Evolutionary conservation across 1,140 invertebrate genomes (phyloP).

Genomic region (Ostrea denselamellosa): DNA sequence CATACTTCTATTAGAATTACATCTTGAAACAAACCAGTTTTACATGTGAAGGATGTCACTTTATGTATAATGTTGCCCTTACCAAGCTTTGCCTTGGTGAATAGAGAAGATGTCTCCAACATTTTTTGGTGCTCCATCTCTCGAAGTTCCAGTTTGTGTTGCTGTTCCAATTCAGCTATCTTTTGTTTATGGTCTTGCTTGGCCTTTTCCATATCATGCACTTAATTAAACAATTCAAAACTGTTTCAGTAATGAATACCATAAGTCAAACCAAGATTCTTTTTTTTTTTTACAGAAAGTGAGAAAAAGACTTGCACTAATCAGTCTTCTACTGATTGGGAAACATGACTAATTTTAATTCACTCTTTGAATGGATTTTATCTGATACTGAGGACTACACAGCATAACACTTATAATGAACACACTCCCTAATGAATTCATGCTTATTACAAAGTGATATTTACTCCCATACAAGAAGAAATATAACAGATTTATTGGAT

Average conservation of each 20-base stretch:
- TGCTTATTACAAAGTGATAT: no score
- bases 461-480: no score
- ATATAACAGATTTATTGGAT: no score
- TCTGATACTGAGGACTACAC: no score
- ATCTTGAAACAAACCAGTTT: not conserved
- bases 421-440: no score
- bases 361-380: no score
- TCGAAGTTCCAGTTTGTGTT: constrained; percentile 6
- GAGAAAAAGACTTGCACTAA: no score
- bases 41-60: not conserved
- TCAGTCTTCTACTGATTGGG: no score
- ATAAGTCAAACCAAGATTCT: not conserved
- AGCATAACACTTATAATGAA: no score
- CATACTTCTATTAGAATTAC: no score
- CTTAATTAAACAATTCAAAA: not conserved
- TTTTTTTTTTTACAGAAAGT: no score
- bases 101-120: constrained; percentile 8
- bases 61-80: not conserved
- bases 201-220: not conserved
- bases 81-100: constrained; percentile 50
- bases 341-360: no score
- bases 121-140: constrained; percentile 9
- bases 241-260: not conserved
- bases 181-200: constrained; percentile 1
- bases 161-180: not conserved